phyloP scores from a whole-genome alignment of 2,888 invertebrate genomes.

The Nyleta sp. region DNA sequence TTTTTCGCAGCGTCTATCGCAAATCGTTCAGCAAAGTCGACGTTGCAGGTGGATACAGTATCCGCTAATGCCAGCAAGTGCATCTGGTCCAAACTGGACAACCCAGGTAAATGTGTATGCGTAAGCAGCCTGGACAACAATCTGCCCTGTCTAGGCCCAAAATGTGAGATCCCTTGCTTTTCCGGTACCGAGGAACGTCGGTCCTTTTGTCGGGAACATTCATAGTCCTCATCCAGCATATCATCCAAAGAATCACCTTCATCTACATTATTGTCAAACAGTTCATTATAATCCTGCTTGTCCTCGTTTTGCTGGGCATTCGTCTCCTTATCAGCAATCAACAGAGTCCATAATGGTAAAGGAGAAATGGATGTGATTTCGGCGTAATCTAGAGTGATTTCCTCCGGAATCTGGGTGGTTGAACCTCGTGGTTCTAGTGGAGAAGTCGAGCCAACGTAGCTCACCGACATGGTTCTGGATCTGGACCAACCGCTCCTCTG shows the following conservation, averaged over 20 bases:
- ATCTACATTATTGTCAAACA: conserved; percentile 92
- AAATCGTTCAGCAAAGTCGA: conserved; percentile 93
- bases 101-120: conserved; percentile 96
- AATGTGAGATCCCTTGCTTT: conserved; percentile 90
- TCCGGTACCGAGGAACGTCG: conserved; percentile 89
- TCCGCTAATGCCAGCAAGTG: conserved; percentile 99
- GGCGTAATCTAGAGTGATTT: conserved; percentile 95
- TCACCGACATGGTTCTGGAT: conserved; percentile 94
- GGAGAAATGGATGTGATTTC: conserved; percentile 99
- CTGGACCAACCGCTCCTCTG: conserved; percentile 93
- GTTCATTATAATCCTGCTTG: conserved; percentile 92
- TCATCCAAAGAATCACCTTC: conserved; percentile 93
- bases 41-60: conserved; percentile 97
- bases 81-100: conserved; percentile 99
- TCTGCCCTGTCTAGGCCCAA: conserved; percentile 93
- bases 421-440: conserved; percentile 91
- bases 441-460: conserved; percentile 91
- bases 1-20: conserved; percentile 87
- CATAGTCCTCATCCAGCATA: conserved; percentile 88
- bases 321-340: conserved; percentile 96
- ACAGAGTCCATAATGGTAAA: conserved; percentile 96
- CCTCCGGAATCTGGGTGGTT: conserved; percentile 92
- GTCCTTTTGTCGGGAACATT: conserved; percentile 85
- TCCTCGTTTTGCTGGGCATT: conserved; percentile 80
- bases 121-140: conserved; percentile 95